A percentile compares a stretch with the other conserved stretches of the same genome.
phyloP scores from a whole-genome alignment of 2,888 invertebrate species.

The Busseola fusca region DNA sequence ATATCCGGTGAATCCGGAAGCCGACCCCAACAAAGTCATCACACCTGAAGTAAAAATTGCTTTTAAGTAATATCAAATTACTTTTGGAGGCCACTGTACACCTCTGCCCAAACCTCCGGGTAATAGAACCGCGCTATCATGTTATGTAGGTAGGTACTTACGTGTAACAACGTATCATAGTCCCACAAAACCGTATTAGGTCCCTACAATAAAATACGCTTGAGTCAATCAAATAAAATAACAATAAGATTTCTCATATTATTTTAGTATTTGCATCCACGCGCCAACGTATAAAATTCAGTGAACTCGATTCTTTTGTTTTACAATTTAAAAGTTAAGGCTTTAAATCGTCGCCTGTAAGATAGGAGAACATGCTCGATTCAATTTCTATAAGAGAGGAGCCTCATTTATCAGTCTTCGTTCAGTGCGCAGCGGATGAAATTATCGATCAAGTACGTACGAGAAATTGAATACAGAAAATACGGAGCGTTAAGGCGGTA shows the following conservation, averaged over 20 bases:
- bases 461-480: not conserved
- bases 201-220: conserved; percentile 1
- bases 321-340: conserved; percentile 7
- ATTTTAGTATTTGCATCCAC: conserved; percentile 37
- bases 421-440: conserved; percentile 1
- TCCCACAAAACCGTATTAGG: conserved; percentile 3
- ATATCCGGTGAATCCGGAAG: no score
- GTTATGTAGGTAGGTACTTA: not conserved
- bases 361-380: not conserved
- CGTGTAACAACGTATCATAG: not conserved
- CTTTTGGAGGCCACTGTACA: no score
- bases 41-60: no score
- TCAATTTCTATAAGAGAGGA: conserved; percentile 9
- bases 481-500: not conserved
- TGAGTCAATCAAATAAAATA: conserved; percentile 24
- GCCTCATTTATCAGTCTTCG: conserved; percentile 12
- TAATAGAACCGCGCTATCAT: not conserved
- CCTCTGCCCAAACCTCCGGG: not conserved
- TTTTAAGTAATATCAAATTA: no score
- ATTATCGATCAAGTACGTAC: conserved; percentile 15
- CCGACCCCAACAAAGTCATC: no score
- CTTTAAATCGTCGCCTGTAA: conserved; percentile 1
- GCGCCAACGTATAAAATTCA: not conserved
- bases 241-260: conserved; percentile 27
- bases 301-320: not conserved